Evolutionary conservation across 2,113 vertebrate genomes (phyloP), one percentile per base, ranked within the genome.

Genomic region (Poecile atricapillus): DNA sequence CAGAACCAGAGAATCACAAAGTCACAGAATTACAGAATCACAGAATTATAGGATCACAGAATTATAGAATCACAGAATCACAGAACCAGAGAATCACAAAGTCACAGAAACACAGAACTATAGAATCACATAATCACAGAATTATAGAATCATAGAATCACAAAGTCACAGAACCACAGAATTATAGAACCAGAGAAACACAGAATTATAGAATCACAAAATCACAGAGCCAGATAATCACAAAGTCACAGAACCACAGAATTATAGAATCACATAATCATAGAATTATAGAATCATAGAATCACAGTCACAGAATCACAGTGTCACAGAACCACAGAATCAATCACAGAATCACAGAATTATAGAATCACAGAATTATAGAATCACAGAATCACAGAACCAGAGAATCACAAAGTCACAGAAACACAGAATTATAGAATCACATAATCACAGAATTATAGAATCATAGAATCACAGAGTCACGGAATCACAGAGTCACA

Each of bases 101-200:
- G 15, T 4, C 7, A 43, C 5, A 55, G 23, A 55, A 6, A 0
- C 12, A 50, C 13, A 28, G 24, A 65, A 18, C 1, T 5, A 6
- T 13, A 50, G 25, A 21, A 8, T 4, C 4, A 10, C 63, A 67
- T 15, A 67, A 25, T 10, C 8, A 24, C 8, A 41, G 59, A 41
- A 14, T 19, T 12, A 41, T 12, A 41, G 60, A 41, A 14, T 21
- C 9, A 68, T 10, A 37, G 24, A 39, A 5, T 13, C 9, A 35
- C 19, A 50, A 16, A 71, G 1, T 19, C 37, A 73, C 22, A 73
- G 68, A 69, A 5, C 2, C 5, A 16, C 2, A 53, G 15, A n/a
- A n/a, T n/a, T n/a, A n/a, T n/a, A n/a, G n/a, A 39, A 5, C 2
- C 65, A 55, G 10, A 39, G 7, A 52, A 11, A 2, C 8, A 7